Evolutionary conservation across 1,140 invertebrate genomes (phyloP).

Genomic region (Drosophila kanapiae): DNA sequence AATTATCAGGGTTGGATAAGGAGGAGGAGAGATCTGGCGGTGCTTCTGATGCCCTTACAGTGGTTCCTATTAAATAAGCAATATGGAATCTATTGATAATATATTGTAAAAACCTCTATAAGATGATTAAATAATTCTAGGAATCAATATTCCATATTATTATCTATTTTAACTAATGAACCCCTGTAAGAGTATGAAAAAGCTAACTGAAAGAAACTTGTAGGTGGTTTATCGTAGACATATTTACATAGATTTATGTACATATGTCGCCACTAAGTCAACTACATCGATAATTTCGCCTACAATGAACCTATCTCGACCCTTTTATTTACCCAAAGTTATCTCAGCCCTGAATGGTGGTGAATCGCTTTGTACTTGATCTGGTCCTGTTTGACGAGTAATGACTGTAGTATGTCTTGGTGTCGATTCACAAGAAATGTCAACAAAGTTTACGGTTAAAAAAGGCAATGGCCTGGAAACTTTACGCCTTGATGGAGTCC

Average conservation of each 20-base stretch:
- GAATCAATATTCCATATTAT: no score
- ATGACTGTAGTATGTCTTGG: conserved; percentile 25
- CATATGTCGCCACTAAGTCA: conserved; percentile 7
- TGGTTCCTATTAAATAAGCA: background rate
- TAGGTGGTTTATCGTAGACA: conserved; percentile 11
- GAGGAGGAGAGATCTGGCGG: conserved; percentile 17
- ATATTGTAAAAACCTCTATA: no score
- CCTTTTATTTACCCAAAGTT: conserved; percentile 20
- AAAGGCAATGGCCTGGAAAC: conserved; percentile 63
- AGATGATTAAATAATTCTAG: no score
- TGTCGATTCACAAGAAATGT: conserved; percentile 47
- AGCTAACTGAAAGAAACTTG: background rate
- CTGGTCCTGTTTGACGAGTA: conserved; percentile 29
- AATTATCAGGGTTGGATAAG: conserved; percentile 40
- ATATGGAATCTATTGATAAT: no score
- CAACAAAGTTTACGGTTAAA: conserved; percentile 56
- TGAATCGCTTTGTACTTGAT: conserved; percentile 72
- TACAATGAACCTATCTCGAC: conserved; percentile 56
- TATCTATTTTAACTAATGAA: no score
- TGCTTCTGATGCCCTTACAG: conserved; percentile 3
- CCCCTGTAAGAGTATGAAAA: conserved; percentile 3
- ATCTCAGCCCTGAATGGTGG: conserved; percentile 24
- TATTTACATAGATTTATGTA: conserved; percentile 17
- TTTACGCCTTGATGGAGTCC: conserved; percentile 31
- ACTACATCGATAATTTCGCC: conserved; percentile 23